A percentile compares a stretch with the other conserved stretches of the same genome.
Conservation (phyloP, 2,113 vertebrate species). For the Hepsetus odoe region DNA sequence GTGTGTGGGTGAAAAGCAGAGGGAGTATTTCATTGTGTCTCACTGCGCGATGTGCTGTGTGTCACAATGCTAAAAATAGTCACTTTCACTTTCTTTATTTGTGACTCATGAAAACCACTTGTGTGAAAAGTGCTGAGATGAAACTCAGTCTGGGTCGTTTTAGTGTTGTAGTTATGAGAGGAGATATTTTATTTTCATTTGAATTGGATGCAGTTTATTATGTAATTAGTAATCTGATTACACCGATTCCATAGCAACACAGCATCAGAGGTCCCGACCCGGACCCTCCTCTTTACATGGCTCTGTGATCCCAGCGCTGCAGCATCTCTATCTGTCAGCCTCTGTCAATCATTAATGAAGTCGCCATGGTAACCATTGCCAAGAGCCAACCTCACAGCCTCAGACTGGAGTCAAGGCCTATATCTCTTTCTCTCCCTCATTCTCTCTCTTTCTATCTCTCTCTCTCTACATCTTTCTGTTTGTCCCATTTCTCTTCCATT, state of each 20-base stretch:
- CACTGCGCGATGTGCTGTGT: no score
- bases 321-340: conserved; percentile 14
- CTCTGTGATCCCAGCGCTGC: conserved; percentile 30
- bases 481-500: neutral
- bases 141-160: no score
- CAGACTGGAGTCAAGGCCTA: conserved; percentile 24
- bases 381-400: conserved; percentile 22
- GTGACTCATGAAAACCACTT: no score
- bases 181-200: no score
- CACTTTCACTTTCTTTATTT: no score
- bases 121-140: no score
- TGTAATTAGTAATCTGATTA: neutral
- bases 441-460: neutral
- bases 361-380: conserved; percentile 33
- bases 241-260: neutral
- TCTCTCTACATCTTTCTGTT: neutral
- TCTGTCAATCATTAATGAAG: conserved; percentile 51
- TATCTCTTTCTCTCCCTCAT: neutral
- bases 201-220: no score
- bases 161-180: no score
- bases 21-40: no score
- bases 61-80: no score
- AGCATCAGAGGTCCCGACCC: neutral
- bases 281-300: conserved; percentile 24
- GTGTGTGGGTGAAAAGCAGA: no score